Base-by-base conservation (phyloP, 2,113 vertebrate species). In the Lophochroa leadbeateri region DNA sequence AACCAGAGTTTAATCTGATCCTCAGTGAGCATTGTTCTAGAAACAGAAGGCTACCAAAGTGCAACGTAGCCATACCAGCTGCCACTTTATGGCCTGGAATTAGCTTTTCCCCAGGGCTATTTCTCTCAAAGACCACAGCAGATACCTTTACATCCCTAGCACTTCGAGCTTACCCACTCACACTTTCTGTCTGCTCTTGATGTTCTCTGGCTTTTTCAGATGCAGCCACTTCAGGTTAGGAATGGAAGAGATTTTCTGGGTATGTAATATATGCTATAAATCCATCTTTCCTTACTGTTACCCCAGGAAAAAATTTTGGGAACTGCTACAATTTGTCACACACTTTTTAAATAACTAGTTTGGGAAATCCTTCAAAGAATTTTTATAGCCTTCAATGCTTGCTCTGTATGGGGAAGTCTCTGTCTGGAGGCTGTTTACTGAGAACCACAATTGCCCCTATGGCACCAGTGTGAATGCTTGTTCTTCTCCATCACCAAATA, bases 1-100 rank as follows among this genome's bases (percentile, higher is more conserved):
- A 93, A n/a, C 25, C 82, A 88, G 84, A 35, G 46, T 92, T 94
- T 92, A 70, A 86, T 70, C 68, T 94, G 82, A 77, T 50, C 88
- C 78, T 82, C 24, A 28, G 53, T 37, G 19, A 79, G 75, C 67
- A 88, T 72, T 93, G 68, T 90, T 93, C 82, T 77, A 17, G 41
- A 88, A 97, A 93, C 88, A 94, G 81, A 90, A 90, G 50, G 58
- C 55, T 74, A 41, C 58, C 58, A 18, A 74, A 77, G 49, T 58
- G 76, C 82, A 47, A 19, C 79, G 64, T 58, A 77, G 80, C 82
- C 41, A 50, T 63, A 82, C 82, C 80, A 92, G 68, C 85, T 92
- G 86, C 76, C 79, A 25, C 41, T 93, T 95, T 88, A 90, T 81
- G 46, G 60, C 50, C 39, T 81, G 68, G 23, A 93, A 88, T 86